Evolutionary conservation across 2,888 invertebrate species (phyloP), one percentile per base, ranked within the genome.

Genomic region (Neoitamus cyanurus): DNA sequence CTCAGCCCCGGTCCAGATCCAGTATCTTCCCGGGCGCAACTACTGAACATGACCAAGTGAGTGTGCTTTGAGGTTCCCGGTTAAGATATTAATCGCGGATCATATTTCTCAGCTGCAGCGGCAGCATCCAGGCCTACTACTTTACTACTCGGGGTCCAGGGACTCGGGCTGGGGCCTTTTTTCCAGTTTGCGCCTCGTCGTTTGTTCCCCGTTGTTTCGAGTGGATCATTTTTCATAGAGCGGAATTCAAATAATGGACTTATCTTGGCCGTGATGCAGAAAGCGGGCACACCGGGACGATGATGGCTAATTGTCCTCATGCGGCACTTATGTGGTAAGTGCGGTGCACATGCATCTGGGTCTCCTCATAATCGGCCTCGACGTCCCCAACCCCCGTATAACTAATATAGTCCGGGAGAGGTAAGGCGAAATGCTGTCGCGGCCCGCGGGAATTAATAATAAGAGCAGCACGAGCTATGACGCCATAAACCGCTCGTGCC

Each of bases 171-270:
- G 20, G 20, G 73, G 4, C 11, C 20, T 37, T 75, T 36, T 37
- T 75, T 20, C 20, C 75, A 1, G 20, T 25, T 37, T 58, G 58
- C 58, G 58, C 58, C 58, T 58, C 20, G 15, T 58, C 58, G 25
- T 58, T 9, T 9, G 15, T 15, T 9, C 7, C 20, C 25, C 58
- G 37, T 37, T 75, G 37, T 75, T 15, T 70, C n/a, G 37, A 75
- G 75, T 75, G 75, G 75, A 75, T 75, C 75, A 75, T 75, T 75
- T 75, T 75, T 75, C 75, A 75, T 75, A 75, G 37, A 75, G 36
- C 34, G 25, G 37, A 75, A 37, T 75, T 5, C 75, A 75, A 75
- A 75, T 75, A 37, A 70, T 70, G 75, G 75, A 34, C 37, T 37
- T 37, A 25, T 75, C 75, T 75, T 75, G 20, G 11, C 36, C 25